Base-by-base conservation (phyloP, 2,113 vertebrate genomes). In the Struthio camelus region DNA sequence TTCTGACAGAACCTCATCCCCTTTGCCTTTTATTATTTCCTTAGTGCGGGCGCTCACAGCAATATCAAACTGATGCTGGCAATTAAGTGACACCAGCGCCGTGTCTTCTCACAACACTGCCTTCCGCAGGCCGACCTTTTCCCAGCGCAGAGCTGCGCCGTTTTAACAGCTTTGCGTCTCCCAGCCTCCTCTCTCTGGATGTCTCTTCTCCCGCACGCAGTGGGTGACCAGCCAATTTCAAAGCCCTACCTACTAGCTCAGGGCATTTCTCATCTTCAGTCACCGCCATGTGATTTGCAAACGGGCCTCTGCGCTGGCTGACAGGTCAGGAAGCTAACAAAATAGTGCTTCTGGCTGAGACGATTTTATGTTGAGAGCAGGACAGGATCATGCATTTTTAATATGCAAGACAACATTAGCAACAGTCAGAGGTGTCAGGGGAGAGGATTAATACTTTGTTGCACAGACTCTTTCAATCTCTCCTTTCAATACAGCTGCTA, bases 321-420 rank as follows among this genome's bases (percentile, higher is more conserved):
- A 65, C 50, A 95, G 86, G 94, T 94, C 70, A 58, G 48, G 89
- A 89, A 95, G 72, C 42, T 28, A 91, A 90, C 89, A 97, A 96
- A 96, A 93, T 38, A 86, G 62, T 54, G 56, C 59, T 89, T 94
- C 80, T 58, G 44, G 83, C 61, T 90, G 85, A 46, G 53, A 54
- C 75, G 70, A 80, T 94, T 94, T 95, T 80, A 80, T 54, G 65
- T 94, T 67, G 85, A 40, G 61, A 96, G 77, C 24, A 75, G 78
- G 38, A 53, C 8, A 85, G 59, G 72, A 81, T 77, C 70, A 90
- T 96, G 79, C 59, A 95, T 93, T 94, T 97, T 97, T 97, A 97
- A 96, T 96, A 94, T 75, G 85, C 84, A 95, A 87, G 94, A 88
- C 88, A 96, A 85, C 85, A 95, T 96, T 94, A 96, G 80, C 89